Conservation (phyloP, 1,140 invertebrate species). For the Goniozus legneri region DNA sequence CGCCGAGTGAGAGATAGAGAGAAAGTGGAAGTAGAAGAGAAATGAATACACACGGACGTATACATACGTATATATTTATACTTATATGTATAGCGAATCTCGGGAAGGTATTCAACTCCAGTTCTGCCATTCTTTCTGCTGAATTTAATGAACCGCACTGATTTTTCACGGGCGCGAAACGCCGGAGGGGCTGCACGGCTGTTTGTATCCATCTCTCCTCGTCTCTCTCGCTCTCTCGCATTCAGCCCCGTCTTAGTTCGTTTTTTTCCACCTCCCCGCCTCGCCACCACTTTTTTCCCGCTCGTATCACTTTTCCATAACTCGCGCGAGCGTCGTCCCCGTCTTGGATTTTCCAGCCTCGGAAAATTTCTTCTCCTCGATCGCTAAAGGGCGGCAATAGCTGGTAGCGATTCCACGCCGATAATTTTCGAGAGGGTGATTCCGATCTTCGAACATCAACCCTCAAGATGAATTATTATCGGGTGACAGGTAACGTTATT, state of each 20-base stretch:
- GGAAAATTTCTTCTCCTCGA: too few relatives aligned
- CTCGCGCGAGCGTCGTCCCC: too few relatives aligned
- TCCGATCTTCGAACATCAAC: constrained; percentile 20
- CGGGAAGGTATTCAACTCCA: constrained; percentile 11
- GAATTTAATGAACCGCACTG: constrained; percentile 49
- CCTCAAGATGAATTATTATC: constrained; percentile 32
- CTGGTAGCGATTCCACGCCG: too few relatives aligned
- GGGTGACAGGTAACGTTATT: constrained; percentile 30
- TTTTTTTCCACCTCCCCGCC: constrained; percentile 6
- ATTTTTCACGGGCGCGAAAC: constrained; percentile 42
- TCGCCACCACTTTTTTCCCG: neutral
- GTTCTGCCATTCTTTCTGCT: constrained; percentile 32
- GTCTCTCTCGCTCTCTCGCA: constrained; percentile 6
- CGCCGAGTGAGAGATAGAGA: neutral
- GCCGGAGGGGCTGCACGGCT: constrained; percentile 13
- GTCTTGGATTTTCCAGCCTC: too few relatives aligned
- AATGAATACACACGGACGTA: too few relatives aligned
- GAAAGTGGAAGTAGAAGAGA: neutral
- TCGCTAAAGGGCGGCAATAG: too few relatives aligned
- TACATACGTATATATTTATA: too few relatives aligned
- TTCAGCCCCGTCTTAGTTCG: too few relatives aligned
- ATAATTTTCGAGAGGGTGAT: constrained; percentile 22
- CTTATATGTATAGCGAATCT: too few relatives aligned
- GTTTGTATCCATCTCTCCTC: constrained; percentile 36
- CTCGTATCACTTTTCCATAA: too few relatives aligned